A percentile compares a stretch with the other conserved stretches of the same genome.
Conservation (phyloP, 1,140 invertebrate genomes). For the Prorops nasuta region DNA sequence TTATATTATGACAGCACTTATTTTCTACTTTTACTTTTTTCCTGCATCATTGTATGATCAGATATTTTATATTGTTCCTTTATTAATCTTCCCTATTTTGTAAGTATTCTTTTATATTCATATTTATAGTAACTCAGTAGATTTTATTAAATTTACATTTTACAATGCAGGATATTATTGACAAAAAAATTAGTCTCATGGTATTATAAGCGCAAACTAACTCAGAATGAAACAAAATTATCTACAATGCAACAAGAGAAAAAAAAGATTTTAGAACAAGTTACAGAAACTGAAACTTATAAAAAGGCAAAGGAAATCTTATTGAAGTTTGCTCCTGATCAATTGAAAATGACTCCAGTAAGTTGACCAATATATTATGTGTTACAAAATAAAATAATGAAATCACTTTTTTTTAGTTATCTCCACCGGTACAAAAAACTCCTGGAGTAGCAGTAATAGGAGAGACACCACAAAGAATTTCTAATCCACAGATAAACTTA, state of each 20-base stretch:
- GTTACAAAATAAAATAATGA: conserved; percentile 4
- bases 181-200: conserved; percentile 77
- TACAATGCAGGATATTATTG: conserved; percentile 71
- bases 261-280: conserved; percentile 88
- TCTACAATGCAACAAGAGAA: conserved; percentile 75
- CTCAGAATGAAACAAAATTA: conserved; percentile 76
- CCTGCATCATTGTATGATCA: conserved; percentile 68
- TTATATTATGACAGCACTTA: conserved; percentile 71
- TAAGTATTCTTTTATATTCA: conserved; percentile 59
- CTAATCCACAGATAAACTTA: conserved; percentile 18
- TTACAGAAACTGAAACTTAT: conserved; percentile 97
- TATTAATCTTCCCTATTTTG: conserved; percentile 76
- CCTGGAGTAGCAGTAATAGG: conserved; percentile 10
- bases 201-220: conserved; percentile 84
- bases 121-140: background rate
- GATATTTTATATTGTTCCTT: conserved; percentile 69
- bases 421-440: conserved; percentile 32
- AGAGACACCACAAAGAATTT: conserved; percentile 42
- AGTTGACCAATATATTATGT: conserved; percentile 14
- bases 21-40: conserved; percentile 80
- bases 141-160: conserved; percentile 15
- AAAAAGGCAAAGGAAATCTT: conserved; percentile 93
- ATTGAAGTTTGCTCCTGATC: conserved; percentile 79
- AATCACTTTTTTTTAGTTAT: conserved; percentile 26
- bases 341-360: conserved; percentile 53